Base-by-base conservation (phyloP, 2,113 vertebrate species). In the Arenaria interpres region DNA sequence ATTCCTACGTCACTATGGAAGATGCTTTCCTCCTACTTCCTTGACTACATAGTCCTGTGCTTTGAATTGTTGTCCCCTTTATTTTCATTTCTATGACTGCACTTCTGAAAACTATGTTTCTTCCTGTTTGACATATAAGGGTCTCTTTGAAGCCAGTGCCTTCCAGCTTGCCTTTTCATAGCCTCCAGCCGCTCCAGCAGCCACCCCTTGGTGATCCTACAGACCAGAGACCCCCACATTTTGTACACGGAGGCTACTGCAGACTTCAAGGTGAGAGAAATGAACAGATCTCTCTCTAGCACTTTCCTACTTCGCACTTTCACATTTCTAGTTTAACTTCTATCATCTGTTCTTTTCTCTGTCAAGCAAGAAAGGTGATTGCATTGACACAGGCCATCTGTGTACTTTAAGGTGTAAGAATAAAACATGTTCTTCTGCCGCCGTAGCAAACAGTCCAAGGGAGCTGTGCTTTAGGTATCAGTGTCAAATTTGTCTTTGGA, bases 321-420 rank as follows among this genome's bases (percentile, higher is more conserved):
- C 68, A 24, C 19, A 28, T 84, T 93, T 78, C 86, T 88, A 69
- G 88, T 74, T 88, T 94, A 86, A 95, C 64, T 96, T 80, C 60
- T 39, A 59, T 83, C 93, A 94, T 94, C 85, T 96, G 96, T 91
- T 95, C 80, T 57, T 50, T 48, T 86, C 74, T 76, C 68, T 83
- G 68, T 50, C 84, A 83, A 87, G 85, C 8, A 35, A 74, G 63
- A 86, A 88, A 95, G 83, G 92, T 88, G 72, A 90, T 39, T 63
- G 82, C 72, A 69, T 57, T 89, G 88, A 89, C 87, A 88, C 20
- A 30, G 64, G 35, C 92, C 92, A 96, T 93, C 85, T 93, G 85
- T 63, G 63, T 50, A 59, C 56, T 92, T 54, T 7, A 88, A 81
- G 41, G 72, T 57, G 41, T 51, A 94, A 95, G 60, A 85, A 79